phyloP scores from a whole-genome alignment of 2,113 vertebrate genomes.

The Edolisoma coerulescens region DNA sequence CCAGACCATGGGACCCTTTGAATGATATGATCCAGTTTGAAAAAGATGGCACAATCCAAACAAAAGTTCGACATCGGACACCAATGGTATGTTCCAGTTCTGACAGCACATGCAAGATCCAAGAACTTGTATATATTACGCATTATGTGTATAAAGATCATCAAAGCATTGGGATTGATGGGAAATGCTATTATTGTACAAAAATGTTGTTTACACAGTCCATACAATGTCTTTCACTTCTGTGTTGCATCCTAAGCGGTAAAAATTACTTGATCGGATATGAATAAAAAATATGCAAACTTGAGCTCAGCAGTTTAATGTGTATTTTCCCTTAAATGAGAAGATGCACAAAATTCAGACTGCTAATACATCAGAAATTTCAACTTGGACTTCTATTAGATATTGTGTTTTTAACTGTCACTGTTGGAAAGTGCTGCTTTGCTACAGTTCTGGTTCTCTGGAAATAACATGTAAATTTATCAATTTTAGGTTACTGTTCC shows the following conservation, averaged over 20 bases:
- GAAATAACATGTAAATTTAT: background rate
- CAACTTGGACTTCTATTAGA: background rate
- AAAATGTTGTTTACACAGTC: background rate
- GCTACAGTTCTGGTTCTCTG: background rate
- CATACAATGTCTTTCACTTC: background rate
- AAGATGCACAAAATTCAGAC: background rate
- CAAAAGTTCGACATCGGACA: constrained; percentile 95
- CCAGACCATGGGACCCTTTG: constrained; percentile 95
- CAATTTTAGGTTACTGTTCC: constrained; percentile 86
- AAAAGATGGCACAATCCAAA: constrained; percentile 94
- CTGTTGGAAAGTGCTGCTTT: background rate
- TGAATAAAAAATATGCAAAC: background rate
- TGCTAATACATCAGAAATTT: background rate
- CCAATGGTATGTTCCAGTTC: constrained; percentile 93
- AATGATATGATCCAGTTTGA: constrained; percentile 98
- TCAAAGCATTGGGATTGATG: background rate
- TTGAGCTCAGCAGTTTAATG: background rate
- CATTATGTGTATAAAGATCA: background rate
- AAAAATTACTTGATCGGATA: background rate
- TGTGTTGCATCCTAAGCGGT: rapidly evolving
- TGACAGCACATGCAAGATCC: background rate
- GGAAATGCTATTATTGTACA: background rate
- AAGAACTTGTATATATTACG: constrained; percentile 65
- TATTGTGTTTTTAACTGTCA: background rate
- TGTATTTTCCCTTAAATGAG: background rate